These are phyloP conservation scores for Trachymyrmex septentrionalis DNA, from an alignment of 1,140 invertebrate species.

Conservation along the genomic window DNA sequence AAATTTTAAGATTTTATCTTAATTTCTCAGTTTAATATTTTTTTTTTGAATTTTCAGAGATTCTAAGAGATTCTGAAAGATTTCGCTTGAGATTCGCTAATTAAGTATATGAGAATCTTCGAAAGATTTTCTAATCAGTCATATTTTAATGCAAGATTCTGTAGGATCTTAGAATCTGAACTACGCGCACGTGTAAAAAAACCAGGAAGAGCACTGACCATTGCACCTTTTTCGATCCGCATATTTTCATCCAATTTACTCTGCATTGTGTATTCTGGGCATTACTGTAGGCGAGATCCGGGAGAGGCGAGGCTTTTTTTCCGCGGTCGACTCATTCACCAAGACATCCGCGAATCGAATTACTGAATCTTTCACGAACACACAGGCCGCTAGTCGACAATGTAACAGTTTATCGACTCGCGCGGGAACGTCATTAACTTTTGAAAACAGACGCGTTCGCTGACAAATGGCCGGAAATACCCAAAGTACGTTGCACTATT, in stretches of 20 bases:
- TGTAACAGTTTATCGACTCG: constrained; percentile 43
- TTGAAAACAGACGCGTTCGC: constrained; percentile 34
- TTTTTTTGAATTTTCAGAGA: neutral
- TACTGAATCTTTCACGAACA: constrained; percentile 44
- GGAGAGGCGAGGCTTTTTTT: constrained; percentile 25
- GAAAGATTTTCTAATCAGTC: neutral
- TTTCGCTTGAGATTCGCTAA: neutral
- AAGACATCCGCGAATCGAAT: constrained; percentile 36
- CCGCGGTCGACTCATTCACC: constrained; percentile 44
- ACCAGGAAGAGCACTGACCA: constrained; percentile 4
- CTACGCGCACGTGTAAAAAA: neutral
- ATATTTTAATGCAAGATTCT: neutral
- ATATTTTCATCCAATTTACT: constrained; percentile 46
- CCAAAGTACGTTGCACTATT: constrained; percentile 15
- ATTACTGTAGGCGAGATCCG: constrained; percentile 2
- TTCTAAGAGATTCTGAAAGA: neutral
- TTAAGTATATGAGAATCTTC: neutral
- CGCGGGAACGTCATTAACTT: constrained; percentile 42
- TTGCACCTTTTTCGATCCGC: neutral
- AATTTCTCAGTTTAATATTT: neutral
- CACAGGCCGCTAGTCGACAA: neutral
- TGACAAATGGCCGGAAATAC: constrained; percentile 54
- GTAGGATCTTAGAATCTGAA: neutral
- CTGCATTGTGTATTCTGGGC: constrained; percentile 23
- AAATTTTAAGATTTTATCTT: neutral